Evolutionary conservation across 2,888 invertebrate species (phyloP).

Genomic region (Pterobdella sp.): DNA sequence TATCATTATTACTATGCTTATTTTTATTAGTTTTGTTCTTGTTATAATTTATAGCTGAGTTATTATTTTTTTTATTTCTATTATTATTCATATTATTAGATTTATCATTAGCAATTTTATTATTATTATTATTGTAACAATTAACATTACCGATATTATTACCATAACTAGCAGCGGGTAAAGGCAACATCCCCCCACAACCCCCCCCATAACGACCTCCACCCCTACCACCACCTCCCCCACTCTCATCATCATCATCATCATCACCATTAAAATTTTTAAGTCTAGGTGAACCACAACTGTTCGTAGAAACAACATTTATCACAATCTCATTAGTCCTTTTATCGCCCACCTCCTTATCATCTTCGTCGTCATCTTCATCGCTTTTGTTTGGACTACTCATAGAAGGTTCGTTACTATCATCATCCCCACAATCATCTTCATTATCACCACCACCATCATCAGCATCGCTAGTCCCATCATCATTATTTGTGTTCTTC

Average conservation of each 20-base stretch:
- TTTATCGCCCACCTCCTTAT: background rate
- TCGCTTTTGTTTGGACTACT: too few relatives aligned
- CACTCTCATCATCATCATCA: background rate
- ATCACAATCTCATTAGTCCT: too few relatives aligned
- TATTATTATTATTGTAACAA: background rate
- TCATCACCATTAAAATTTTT: background rate
- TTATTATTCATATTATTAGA: background rate
- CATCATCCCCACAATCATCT: background rate
- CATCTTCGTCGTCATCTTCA: background rate
- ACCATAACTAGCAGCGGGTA: too few relatives aligned
- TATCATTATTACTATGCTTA: too few relatives aligned
- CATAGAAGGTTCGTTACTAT: too few relatives aligned
- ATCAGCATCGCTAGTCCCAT: background rate
- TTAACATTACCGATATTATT: too few relatives aligned
- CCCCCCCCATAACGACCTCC: background rate
- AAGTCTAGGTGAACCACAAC: too few relatives aligned
- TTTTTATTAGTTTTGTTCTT: background rate
- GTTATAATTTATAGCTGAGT: background rate
- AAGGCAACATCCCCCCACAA: background rate
- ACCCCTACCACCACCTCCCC: background rate
- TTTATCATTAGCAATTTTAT: background rate
- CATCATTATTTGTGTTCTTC: conserved; percentile 1
- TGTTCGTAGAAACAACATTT: too few relatives aligned
- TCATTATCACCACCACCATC: background rate
- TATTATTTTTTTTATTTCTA: background rate